These are phyloP conservation scores for Paramisgurnus dabryanus DNA, from an alignment of 2,113 vertebrate species.

Conservation along the genomic window DNA sequence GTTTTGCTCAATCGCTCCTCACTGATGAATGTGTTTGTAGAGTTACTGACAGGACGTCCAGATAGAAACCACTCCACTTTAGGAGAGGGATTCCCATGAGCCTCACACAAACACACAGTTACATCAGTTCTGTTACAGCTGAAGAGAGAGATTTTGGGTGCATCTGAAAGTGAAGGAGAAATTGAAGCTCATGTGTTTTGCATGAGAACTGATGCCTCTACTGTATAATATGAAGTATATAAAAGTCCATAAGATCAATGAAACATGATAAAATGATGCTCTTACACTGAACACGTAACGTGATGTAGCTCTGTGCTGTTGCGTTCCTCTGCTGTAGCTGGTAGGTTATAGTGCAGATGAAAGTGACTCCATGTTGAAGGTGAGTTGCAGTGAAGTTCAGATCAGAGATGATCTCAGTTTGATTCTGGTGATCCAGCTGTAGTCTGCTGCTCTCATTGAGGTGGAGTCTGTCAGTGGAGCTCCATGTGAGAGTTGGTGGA, in stretches of 20 bases:
- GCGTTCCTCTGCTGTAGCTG: too few species aligned
- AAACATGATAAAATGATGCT: conserved; percentile 56
- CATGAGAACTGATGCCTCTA: conserved; percentile 48
- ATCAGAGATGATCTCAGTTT: too few species aligned
- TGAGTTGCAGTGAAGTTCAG: conserved; percentile 11
- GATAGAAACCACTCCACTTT: conserved; percentile 66
- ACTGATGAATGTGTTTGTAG: conserved; percentile 48
- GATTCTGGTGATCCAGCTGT: too few species aligned
- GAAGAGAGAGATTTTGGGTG: too few species aligned
- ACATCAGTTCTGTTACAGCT: neutral
- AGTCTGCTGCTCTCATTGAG: too few species aligned
- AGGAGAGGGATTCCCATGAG: conserved; percentile 69
- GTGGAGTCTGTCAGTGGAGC: too few species aligned
- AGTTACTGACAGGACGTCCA: conserved; percentile 60
- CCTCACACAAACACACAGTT: conserved; percentile 56
- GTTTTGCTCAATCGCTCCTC: conserved; percentile 45
- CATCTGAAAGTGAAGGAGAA: conserved; percentile 21
- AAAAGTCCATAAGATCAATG: neutral
- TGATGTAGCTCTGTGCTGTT: conserved; percentile 10
- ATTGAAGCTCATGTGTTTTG: conserved; percentile 58
- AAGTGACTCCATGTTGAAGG: neutral
- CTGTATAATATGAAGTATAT: too few species aligned
- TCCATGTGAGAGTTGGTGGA: too few species aligned
- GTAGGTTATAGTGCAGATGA: too few species aligned
- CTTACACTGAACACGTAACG: neutral